Conservation (phyloP, 2,888 invertebrate species). For the Pseudeuparius sepicola region DNA sequence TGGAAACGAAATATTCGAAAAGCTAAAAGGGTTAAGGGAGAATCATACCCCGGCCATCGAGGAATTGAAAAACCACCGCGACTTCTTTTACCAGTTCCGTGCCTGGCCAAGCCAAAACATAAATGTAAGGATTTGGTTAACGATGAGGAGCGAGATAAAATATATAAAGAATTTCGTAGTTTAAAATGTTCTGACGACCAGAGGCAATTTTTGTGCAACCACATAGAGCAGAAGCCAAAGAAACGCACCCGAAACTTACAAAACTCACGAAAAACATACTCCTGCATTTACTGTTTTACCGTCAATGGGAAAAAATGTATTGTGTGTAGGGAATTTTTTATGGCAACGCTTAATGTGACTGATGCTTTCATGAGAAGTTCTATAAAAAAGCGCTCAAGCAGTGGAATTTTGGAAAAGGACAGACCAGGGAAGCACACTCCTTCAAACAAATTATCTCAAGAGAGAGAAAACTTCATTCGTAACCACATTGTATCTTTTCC, state of each 20-base stretch:
- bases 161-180: constrained; percentile 21
- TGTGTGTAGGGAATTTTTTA: constrained; percentile 23
- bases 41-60: constrained; percentile 17
- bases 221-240: constrained; percentile 23
- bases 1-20: constrained; percentile 15
- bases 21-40: constrained; percentile 15
- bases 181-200: constrained; percentile 21
- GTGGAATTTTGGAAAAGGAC: constrained; percentile 21
- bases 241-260: constrained; percentile 22
- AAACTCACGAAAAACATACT: constrained; percentile 21
- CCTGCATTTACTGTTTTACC: constrained; percentile 18
- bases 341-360: constrained; percentile 20
- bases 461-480: constrained; percentile 17
- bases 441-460: constrained; percentile 16
- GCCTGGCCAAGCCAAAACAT: constrained; percentile 22
- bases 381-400: constrained; percentile 19
- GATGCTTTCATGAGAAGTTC: constrained; percentile 24
- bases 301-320: constrained; percentile 16
- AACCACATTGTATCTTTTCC: constrained; percentile 23
- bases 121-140: constrained; percentile 20
- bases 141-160: constrained; percentile 16
- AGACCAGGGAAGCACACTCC: constrained; percentile 19
- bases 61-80: constrained; percentile 12
- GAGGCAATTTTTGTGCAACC: constrained; percentile 21
- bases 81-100: constrained; percentile 20